Percentiles rank a stretch among this genome's conserved stretches.
Evolutionary conservation across 2,797 vertebrate genomes (phyloP).

Genomic region (Schizopygopsis malacanthus): DNA sequence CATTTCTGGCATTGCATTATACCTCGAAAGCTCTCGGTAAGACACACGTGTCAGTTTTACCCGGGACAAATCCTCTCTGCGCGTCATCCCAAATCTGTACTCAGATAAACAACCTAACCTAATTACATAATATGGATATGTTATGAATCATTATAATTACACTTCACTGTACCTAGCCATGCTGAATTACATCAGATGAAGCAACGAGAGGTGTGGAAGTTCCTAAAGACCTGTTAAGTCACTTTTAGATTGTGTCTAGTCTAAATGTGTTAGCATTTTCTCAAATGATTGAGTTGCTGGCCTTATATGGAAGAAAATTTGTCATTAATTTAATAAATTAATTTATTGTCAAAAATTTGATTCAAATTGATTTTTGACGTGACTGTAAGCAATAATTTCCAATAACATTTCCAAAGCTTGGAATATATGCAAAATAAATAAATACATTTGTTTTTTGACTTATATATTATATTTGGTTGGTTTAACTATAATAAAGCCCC

Average conservation of each 20-base stretch:
- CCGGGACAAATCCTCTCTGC: background rate
- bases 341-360: background rate
- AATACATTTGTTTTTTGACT: background rate
- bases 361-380: background rate
- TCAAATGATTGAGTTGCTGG: background rate
- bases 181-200: background rate
- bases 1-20: background rate
- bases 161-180: background rate
- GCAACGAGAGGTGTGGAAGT: slow-evolving; percentile 11
- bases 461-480: background rate
- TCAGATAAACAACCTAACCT: background rate
- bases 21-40: background rate
- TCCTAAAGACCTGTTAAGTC: background rate
- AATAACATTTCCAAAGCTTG: background rate
- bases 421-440: background rate
- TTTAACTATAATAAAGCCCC: background rate
- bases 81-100: background rate
- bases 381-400: background rate
- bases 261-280: background rate
- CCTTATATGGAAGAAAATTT: background rate
- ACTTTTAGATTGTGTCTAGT: background rate
- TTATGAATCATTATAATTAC: background rate
- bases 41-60: background rate
- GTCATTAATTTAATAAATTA: no score
- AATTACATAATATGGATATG: slow-evolving; percentile 22